These are phyloP conservation scores for Entomobrya proxima DNA, from an alignment of 2,888 invertebrate species.

Conservation along the genomic window DNA sequence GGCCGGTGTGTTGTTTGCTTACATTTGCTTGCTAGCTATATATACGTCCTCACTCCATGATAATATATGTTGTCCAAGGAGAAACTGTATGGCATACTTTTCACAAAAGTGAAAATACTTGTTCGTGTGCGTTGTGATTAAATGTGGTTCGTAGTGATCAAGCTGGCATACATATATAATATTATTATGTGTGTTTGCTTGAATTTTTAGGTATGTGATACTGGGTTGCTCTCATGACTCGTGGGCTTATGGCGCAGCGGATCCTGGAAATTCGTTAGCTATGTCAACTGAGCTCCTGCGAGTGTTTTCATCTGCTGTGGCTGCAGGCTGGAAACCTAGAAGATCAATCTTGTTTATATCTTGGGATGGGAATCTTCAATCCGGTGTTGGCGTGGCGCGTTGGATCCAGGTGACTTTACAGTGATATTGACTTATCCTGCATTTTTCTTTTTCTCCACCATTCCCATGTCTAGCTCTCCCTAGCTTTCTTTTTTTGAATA, in stretches of 20 bases:
- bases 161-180: conserved; percentile 1
- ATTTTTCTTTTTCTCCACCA: not conserved
- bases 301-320: conserved; percentile 70
- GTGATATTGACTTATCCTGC: not conserved
- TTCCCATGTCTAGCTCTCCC: not conserved
- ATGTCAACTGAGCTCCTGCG: conserved; percentile 73
- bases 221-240: conserved; percentile 74
- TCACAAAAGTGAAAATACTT: conserved; percentile 1
- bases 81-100: not conserved
- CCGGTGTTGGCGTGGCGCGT: conserved; percentile 71
- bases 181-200: not conserved
- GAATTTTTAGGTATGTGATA: conserved; percentile 72
- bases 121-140: conserved; percentile 12
- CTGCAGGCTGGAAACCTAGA: conserved; percentile 75
- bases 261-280: conserved; percentile 73
- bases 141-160: not conserved
- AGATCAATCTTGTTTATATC: conserved; percentile 75
- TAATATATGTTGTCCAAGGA: not conserved
- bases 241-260: conserved; percentile 74
- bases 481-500: conserved; percentile 12
- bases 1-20: not conserved
- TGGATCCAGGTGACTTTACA: conserved; percentile 73
- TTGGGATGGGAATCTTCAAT: conserved; percentile 75
- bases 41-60: not conserved
- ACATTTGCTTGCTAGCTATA: not conserved